A percentile compares a stretch with the other conserved stretches of the same genome.
Evolutionary conservation across 1,140 invertebrate species (phyloP).

Genomic region (Drosophila rhopaloa): DNA sequence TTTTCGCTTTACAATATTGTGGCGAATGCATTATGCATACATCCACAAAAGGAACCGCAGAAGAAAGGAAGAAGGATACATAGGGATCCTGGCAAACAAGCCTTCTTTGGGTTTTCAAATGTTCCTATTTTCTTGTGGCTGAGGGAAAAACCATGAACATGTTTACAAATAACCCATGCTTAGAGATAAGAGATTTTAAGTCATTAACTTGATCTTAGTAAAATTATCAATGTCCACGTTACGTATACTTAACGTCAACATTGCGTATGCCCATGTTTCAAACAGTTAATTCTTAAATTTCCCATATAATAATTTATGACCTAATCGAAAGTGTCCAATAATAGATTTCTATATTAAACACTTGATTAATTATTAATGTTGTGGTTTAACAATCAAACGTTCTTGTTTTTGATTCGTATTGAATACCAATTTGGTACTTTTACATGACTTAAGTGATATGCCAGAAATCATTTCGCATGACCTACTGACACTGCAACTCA

Average conservation of each 20-base stretch:
- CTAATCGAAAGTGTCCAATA: too few relatives aligned
- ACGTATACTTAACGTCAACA: conserved; percentile 18
- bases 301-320: too few relatives aligned
- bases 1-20: conserved; percentile 36
- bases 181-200: background rate
- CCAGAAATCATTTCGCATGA: conserved; percentile 27
- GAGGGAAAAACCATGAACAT: background rate
- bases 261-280: background rate
- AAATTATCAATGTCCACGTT: background rate
- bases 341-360: too few relatives aligned
- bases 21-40: conserved; percentile 27
- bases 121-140: background rate
- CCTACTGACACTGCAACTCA: conserved; percentile 53
- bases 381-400: background rate
- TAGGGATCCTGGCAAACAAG: conserved; percentile 25
- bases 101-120: background rate
- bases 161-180: background rate
- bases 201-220: background rate
- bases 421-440: background rate
- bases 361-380: background rate
- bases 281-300: too few relatives aligned
- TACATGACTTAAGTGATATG: background rate
- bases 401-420: too few relatives aligned
- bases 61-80: background rate
- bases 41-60: conserved; percentile 37